Evolutionary conservation across 2,113 vertebrate genomes (phyloP).

Genomic region (Engystomops pustulosus): DNA sequence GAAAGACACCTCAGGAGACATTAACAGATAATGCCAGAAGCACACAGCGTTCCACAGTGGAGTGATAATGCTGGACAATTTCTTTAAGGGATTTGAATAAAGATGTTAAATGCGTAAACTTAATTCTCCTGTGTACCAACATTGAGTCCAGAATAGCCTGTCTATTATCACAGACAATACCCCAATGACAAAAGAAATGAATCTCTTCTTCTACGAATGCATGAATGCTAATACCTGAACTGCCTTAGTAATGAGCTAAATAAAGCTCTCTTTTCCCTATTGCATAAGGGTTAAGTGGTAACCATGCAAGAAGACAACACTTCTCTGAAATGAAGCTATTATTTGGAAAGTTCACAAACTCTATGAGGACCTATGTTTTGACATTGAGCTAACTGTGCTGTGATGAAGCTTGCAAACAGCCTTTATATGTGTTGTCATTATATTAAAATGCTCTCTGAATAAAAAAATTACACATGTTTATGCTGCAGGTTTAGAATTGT

Average conservation of each 20-base stretch:
- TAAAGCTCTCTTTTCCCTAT: conserved; percentile 23
- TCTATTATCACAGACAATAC: conserved; percentile 28
- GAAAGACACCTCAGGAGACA: neutral
- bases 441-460: neutral
- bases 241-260: conserved; percentile 25
- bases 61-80: conserved; percentile 20
- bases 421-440: neutral
- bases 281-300: conserved; percentile 25
- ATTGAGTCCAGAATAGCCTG: neutral
- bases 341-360: conserved; percentile 25
- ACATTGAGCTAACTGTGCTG: conserved; percentile 11
- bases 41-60: neutral
- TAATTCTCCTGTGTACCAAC: conserved; percentile 19
- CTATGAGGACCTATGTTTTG: conserved; percentile 12
- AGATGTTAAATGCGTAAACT: conserved; percentile 12
- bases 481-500: no score
- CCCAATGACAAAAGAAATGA: conserved; percentile 13
- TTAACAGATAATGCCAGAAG: conserved; percentile 30
- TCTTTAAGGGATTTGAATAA: conserved; percentile 19
- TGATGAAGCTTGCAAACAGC: conserved; percentile 14
- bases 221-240: conserved; percentile 33
- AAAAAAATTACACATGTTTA: no score
- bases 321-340: conserved; percentile 22
- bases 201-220: conserved; percentile 22
- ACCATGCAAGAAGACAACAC: conserved; percentile 16